Conservation (phyloP, 1,140 invertebrate species). For the Ladona fulva region DNA sequence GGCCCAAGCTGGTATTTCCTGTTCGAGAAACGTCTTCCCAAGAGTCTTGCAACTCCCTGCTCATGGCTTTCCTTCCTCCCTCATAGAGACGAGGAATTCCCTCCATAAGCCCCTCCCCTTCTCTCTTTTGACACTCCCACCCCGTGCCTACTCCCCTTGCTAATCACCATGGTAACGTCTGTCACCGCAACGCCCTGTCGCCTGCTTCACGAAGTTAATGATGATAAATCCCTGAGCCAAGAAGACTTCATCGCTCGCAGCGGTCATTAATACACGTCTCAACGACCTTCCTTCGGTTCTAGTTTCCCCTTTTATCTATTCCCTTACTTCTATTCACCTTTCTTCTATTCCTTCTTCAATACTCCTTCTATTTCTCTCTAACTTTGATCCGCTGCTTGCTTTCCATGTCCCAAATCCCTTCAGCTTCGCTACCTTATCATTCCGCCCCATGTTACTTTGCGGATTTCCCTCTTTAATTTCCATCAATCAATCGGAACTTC, state of each 20-base stretch:
- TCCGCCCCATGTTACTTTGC: no score
- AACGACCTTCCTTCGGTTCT: not conserved
- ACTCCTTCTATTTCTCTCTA: no score
- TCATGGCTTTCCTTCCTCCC: no score
- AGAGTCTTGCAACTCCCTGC: no score
- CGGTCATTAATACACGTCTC: not conserved
- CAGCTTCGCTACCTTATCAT: no score
- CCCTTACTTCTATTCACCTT: not conserved
- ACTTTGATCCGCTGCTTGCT: no score
- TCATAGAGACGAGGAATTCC: no score
- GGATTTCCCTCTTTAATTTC: no score
- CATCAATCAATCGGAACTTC: no score
- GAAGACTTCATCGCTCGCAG: not conserved
- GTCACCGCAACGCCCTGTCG: slow-evolving; percentile 4
- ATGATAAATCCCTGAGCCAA: not conserved
- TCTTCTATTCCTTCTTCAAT: not conserved
- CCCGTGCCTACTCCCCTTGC: not conserved
- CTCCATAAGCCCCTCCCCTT: not conserved
- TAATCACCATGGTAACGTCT: not conserved
- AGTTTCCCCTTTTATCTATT: not conserved
- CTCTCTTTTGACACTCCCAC: not conserved
- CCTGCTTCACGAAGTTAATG: slow-evolving; percentile 4
- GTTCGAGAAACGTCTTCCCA: no score
- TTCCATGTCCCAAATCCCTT: no score
- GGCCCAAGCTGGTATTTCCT: no score